Percentiles rank a stretch among this genome's conserved stretches.
These are phyloP conservation scores for Apaloderma vittatum DNA, from an alignment of 2,113 vertebrate species.

Conservation along the genomic window DNA sequence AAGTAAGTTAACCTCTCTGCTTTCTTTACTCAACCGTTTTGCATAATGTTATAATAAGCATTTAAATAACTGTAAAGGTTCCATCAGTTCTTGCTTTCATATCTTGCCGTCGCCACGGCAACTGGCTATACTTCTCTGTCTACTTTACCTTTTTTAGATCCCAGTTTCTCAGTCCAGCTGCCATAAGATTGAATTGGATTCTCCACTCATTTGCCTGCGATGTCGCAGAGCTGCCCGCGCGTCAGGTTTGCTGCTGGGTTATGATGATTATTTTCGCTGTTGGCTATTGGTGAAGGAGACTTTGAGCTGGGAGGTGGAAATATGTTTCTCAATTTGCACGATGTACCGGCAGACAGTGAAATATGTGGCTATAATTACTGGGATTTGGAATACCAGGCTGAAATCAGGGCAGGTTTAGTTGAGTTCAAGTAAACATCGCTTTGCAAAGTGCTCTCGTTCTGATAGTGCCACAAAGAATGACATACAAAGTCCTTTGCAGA, in stretches of 20 bases:
- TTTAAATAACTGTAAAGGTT: slow-evolving; percentile 74
- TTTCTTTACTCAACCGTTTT: neutral
- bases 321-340: neutral
- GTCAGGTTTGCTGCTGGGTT: neutral
- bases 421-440: neutral
- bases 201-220: neutral
- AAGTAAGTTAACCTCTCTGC: neutral
- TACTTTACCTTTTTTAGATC: slow-evolving; percentile 7
- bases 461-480: neutral
- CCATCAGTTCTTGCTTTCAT: slow-evolving; percentile 70
- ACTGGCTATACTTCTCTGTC: slow-evolving; percentile 58
- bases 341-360: neutral
- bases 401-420: neutral
- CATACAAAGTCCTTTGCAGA: neutral
- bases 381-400: neutral
- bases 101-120: slow-evolving; percentile 69
- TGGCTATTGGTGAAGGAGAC: neutral
- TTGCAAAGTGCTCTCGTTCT: rapidly evolving
- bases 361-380: rapidly evolving
- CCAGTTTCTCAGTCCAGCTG: slow-evolving; percentile 38
- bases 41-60: slow-evolving; percentile 73
- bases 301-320: neutral
- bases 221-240: rapidly evolving
- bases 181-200: slow-evolving; percentile 5
- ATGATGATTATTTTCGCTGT: neutral